Evolutionary conservation across 2,888 invertebrate species (phyloP), one percentile per base, ranked within the genome.

Genomic region (Cosmia pyralina): DNA sequence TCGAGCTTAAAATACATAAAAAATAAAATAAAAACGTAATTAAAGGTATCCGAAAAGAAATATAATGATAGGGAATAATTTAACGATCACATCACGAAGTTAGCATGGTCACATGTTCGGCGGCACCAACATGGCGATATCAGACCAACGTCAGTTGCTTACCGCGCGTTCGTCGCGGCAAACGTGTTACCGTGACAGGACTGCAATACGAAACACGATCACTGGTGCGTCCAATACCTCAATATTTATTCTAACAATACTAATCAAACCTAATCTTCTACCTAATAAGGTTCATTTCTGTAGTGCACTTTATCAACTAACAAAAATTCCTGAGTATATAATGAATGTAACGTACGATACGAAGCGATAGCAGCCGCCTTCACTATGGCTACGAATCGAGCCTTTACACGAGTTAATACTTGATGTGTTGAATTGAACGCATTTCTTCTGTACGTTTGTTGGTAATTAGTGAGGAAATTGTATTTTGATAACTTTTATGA

Each of bases 31-130:
- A 58, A 53, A 41, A 60, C 28, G 22, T 60, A 53, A 69, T 67
- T 60, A 59, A 58, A 72, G 73, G 41, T 78, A 66, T 52, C 55
- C 17, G 63, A 58, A 55, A 74, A 66, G 66, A 77, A 77, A 68
- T 75, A 63, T 66, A 77, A 79, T 79, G 71, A 72, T 81, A 72
- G 66, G 81, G 73, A 89, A 88, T 84, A 88, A 86, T 88, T 89
- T 90, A 92, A 92, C 90, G 90, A 90, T 89, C 92, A 88, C 90
- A 91, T 93, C 93, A 92, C 92, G 93, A 93, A 93, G 91, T 90
- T 88, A 85, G 80, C 90, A 86, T 89, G 90, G 92, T 95, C 95
- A 95, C 95, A 95, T 95, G 95, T 86, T 90, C 90, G 88, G 91
- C 81, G 88, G 90, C 91, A 93, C 94, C 95, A 95, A 95, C 94